Evolutionary conservation across 2,797 vertebrate species (phyloP), one percentile per base, ranked within the genome.

Genomic region (Gobio occitaniae): DNA sequence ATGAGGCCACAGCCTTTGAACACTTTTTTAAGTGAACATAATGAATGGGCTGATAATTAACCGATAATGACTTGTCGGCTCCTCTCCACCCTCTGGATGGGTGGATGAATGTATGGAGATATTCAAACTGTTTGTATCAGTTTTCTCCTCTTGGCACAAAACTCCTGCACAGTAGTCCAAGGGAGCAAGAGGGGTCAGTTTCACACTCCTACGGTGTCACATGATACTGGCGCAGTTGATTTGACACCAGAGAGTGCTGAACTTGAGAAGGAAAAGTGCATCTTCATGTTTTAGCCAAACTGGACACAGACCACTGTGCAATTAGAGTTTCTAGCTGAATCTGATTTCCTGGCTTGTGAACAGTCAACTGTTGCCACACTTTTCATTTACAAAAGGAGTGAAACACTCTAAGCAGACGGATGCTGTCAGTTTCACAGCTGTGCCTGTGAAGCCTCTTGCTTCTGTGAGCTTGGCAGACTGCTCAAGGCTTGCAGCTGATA

Each of bases 351-450:
- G 74, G 25, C 61, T 82, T 80, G 63, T 79, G 78, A 86, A 66
- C 56, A 19, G 70, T 72, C 82, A 86, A 86, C 82, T 88, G 86
- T 72, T 79, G 71, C n/a, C 87, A 41, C 78, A 56, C 71, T 86
- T 86, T 82, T 59, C 21, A 79, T 81, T 77, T 66, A 61, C 59
- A 79, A 78, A 77, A 80, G 61, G 61, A 79, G 48, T 80, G 59
- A 84, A 84, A 84, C 32, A 32, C 54, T 87, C 6, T 41, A 65
- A 85, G 59, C 68, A 70, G 61, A 86, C 13, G 80, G 50, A 84
- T 48, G 54, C 65, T 83, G 70, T 59, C 71, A 54, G 71, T 80
- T 75, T 83, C 21, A 71, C 87, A 88, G 86, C 87, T 88, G 85
- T 82, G 88, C 15, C 84, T 86, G 32, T 83, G 71, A 81, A 80